Evolutionary conservation across 1,140 invertebrate genomes (phyloP).

Genomic region (Dendrolimus kikuchii): DNA sequence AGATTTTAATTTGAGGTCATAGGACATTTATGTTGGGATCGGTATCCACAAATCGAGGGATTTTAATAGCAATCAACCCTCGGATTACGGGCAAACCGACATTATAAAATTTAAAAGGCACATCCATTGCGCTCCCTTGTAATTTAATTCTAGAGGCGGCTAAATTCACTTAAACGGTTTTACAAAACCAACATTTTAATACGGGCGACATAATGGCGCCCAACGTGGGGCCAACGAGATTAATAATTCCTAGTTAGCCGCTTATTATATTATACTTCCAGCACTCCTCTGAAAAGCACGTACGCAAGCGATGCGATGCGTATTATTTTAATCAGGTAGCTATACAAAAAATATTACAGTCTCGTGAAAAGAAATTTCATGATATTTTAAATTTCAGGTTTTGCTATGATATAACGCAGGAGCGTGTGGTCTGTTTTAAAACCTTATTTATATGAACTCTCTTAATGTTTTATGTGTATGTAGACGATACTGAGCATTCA

Average conservation of each 20-base stretch:
- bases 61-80: too few relatives aligned
- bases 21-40: too few relatives aligned
- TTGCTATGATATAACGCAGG: too few relatives aligned
- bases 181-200: conserved; percentile 23
- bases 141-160: neutral
- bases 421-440: too few relatives aligned
- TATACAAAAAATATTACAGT: conserved; percentile 2
- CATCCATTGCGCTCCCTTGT: neutral
- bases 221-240: conserved; percentile 31
- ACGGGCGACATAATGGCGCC: conserved; percentile 27
- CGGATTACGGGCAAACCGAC: too few relatives aligned
- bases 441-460: too few relatives aligned
- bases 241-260: conserved; percentile 29
- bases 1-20: too few relatives aligned
- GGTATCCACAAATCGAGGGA: too few relatives aligned
- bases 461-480: too few relatives aligned
- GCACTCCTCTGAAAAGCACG: conserved; percentile 6
- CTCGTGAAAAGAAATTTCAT: too few relatives aligned
- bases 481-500: too few relatives aligned
- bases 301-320: conserved; percentile 15
- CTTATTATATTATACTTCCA: conserved; percentile 25
- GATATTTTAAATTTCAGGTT: neutral
- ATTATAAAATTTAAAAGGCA: too few relatives aligned
- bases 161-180: conserved; percentile 12
- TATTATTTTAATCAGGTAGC: conserved; percentile 2